A percentile compares a stretch with the other conserved stretches of the same genome.
phyloP scores from a whole-genome alignment of 2,797 vertebrate genomes.

The Acomys russatus region DNA sequence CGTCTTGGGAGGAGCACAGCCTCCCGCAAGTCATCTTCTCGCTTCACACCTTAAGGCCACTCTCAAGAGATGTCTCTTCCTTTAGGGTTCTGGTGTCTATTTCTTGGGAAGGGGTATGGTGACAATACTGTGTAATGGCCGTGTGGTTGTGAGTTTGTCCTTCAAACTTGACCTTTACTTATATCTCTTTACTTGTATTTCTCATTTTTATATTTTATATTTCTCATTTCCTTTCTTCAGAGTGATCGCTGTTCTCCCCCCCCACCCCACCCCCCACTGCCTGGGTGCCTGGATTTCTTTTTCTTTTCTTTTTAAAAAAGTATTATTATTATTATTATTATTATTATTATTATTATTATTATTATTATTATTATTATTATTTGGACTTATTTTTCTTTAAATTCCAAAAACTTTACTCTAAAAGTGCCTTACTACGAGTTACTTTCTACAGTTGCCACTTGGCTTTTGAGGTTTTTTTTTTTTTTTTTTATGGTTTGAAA shows the following conservation, averaged over 20 bases:
- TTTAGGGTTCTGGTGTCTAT: not conserved
- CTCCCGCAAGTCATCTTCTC: not conserved
- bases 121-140: not conserved
- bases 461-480: slow-evolving; percentile 42
- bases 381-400: slow-evolving; percentile 9
- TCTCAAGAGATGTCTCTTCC: not conserved
- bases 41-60: not conserved
- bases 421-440: not conserved
- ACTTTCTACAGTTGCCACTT: not conserved
- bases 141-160: not conserved
- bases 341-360: too few species aligned
- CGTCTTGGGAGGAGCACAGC: not conserved
- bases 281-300: not conserved
- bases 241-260: not conserved
- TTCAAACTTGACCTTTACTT: not conserved
- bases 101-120: not conserved
- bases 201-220: not conserved
- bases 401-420: not conserved
- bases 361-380: too few species aligned
- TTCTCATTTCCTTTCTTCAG: slow-evolving; percentile 16
- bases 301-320: not conserved
- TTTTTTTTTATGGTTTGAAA: slow-evolving; percentile 54
- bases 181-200: not conserved
- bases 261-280: not conserved
- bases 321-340: too few species aligned